Conservation (phyloP, 2,888 invertebrate species). For the Hedychridium roseum region DNA sequence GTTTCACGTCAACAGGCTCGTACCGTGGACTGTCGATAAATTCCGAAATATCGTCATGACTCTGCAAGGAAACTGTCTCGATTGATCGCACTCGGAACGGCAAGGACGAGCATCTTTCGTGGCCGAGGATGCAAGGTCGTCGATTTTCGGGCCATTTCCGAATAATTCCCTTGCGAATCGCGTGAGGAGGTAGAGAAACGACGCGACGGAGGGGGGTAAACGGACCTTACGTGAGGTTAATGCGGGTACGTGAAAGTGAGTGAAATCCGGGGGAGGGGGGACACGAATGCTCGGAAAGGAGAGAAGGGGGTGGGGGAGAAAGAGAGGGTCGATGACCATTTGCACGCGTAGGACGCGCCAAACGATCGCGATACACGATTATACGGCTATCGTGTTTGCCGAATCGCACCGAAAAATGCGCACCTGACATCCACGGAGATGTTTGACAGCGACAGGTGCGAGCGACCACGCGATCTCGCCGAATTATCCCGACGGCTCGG, state of each 20-base stretch:
- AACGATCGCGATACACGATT: too few relatives aligned
- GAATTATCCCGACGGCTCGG: slow-evolving; percentile 35
- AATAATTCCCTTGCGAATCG: not conserved
- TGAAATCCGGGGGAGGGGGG: not conserved
- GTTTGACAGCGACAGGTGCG: slow-evolving; percentile 31
- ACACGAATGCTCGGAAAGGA: not conserved
- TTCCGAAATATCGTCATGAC: too few relatives aligned
- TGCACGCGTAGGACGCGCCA: not conserved
- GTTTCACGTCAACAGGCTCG: too few relatives aligned
- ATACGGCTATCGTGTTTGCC: too few relatives aligned
- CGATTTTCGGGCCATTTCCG: not conserved
- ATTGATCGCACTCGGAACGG: too few relatives aligned
- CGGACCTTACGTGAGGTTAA: not conserved
- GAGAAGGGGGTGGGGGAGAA: not conserved
- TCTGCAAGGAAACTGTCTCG: too few relatives aligned
- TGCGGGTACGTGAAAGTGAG: not conserved
- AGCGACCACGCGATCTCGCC: slow-evolving; percentile 28
- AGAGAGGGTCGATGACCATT: slow-evolving; percentile 5
- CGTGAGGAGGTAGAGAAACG: not conserved
- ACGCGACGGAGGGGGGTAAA: not conserved
- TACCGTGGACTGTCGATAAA: too few relatives aligned
- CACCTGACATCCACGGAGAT: slow-evolving; percentile 13
- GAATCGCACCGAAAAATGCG: slow-evolving; percentile 7
- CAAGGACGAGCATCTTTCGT: too few relatives aligned
- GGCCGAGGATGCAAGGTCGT: not conserved